Percentiles rank a stretch among this genome's conserved stretches.
These are phyloP conservation scores for Azemiops feae DNA, from an alignment of 2,113 vertebrate genomes.

Conservation along the genomic window DNA sequence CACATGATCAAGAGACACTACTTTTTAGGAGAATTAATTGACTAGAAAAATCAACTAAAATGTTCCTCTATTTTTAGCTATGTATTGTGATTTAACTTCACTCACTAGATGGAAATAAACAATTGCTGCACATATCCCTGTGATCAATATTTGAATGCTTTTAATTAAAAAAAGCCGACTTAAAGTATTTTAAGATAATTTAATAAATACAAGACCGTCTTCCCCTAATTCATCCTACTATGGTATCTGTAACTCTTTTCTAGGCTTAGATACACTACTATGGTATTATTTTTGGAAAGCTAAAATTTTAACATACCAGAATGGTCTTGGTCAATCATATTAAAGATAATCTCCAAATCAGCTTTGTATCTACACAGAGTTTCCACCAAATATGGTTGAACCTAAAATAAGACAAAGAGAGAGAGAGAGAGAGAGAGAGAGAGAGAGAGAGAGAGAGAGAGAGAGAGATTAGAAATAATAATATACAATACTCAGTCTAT, in stretches of 20 bases:
- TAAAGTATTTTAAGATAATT: not conserved
- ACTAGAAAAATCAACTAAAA: not conserved
- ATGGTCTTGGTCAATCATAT: slow-evolving; percentile 91
- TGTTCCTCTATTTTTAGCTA: not conserved
- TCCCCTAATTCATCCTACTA: not conserved
- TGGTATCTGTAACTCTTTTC: not conserved
- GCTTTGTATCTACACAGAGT: slow-evolving; percentile 88
- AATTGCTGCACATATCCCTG: not conserved
- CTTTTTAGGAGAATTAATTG: not conserved
- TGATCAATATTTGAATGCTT: not conserved
- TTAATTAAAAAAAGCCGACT: not conserved
- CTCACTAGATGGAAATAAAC: not conserved
- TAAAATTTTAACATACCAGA: slow-evolving; percentile 76
- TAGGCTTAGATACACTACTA: too few species aligned
- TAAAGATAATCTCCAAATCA: slow-evolving; percentile 92
- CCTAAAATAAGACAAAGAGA: slow-evolving; percentile 66
- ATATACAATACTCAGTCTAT: not conserved
- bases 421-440: not conserved
- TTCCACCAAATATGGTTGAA: slow-evolving; percentile 82
- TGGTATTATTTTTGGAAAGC: not conserved
- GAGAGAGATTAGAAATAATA: not conserved
- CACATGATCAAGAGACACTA: not conserved
- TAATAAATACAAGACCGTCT: not conserved
- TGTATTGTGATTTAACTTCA: not conserved
- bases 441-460: not conserved